Evolutionary conservation across 2,888 invertebrate species (phyloP).

Genomic region (Liopterus haemorrhoidalis): DNA sequence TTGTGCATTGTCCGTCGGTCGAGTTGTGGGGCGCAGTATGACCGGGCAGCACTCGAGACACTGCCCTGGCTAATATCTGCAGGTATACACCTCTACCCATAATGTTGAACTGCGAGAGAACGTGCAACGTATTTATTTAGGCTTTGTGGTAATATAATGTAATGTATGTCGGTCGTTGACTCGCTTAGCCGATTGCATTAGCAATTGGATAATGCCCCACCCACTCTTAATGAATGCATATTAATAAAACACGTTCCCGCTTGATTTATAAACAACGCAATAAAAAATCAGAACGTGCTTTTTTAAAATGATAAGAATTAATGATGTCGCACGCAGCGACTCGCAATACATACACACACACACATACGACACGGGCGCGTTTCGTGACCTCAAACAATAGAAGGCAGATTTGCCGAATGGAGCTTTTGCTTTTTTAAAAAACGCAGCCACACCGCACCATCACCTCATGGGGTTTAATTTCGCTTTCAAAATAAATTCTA

Average conservation of each 20-base stretch:
- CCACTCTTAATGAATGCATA: constrained; percentile 44
- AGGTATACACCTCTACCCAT: constrained; percentile 4
- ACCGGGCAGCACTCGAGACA: constrained; percentile 26
- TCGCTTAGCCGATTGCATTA: constrained; percentile 43
- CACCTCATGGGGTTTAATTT: constrained; percentile 21
- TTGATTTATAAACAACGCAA: constrained; percentile 43
- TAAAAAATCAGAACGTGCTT: constrained; percentile 40
- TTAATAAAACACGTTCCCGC: constrained; percentile 44
- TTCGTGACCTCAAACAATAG: constrained; percentile 40
- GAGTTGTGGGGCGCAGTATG: no score
- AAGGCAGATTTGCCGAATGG: constrained; percentile 35
- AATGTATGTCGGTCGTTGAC: constrained; percentile 40
- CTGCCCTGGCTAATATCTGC: constrained; percentile 1
- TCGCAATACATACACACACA: no score
- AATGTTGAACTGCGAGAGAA: constrained; percentile 19
- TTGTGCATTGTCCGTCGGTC: constrained; percentile 11
- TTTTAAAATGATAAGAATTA: constrained; percentile 36
- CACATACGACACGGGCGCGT: constrained; percentile 24
- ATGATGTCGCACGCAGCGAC: constrained; percentile 26
- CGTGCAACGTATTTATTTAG: no score
- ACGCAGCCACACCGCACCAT: no score
- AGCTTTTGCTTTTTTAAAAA: constrained; percentile 21
- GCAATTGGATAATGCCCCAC: constrained; percentile 41
- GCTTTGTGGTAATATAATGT: no score
- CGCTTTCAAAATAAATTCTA: constrained; percentile 23